These are phyloP conservation scores for Pseudachorutes palmiensis DNA, from an alignment of 1,140 invertebrate genomes.

Conservation along the genomic window DNA sequence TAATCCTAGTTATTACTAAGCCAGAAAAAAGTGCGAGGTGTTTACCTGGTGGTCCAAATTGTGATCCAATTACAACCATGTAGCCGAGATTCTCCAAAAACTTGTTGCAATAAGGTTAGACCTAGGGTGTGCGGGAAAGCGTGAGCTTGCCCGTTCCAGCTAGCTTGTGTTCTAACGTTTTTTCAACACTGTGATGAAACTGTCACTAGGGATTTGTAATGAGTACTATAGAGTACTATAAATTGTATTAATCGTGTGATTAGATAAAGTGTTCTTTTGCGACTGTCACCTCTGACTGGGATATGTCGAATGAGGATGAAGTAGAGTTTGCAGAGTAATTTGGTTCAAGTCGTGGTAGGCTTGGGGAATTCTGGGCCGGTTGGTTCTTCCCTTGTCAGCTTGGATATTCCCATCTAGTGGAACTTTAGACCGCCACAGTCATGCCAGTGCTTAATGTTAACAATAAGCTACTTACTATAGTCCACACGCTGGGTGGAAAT, in stretches of 20 bases:
- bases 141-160: neutral
- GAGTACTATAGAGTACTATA: neutral
- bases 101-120: neutral
- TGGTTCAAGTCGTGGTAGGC: too few species aligned
- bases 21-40: neutral
- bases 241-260: too few species aligned
- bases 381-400: neutral
- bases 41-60: neutral
- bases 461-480: neutral
- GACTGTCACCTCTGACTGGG: neutral
- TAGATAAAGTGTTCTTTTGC: too few species aligned
- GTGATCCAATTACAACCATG: constrained; percentile 8
- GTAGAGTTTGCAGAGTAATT: neutral
- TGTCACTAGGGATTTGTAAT: too few species aligned
- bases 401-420: neutral
- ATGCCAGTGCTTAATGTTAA: neutral
- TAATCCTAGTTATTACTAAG: too few species aligned
- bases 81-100: constrained; percentile 3
- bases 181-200: too few species aligned
- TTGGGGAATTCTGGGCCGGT: neutral
- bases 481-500: neutral
- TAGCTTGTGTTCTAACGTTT: too few species aligned
- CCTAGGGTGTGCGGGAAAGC: neutral
- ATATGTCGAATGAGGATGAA: neutral
- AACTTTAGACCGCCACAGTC: neutral